Conservation (phyloP, 2,113 vertebrate genomes). For the Hippocampus abdominalis region DNA sequence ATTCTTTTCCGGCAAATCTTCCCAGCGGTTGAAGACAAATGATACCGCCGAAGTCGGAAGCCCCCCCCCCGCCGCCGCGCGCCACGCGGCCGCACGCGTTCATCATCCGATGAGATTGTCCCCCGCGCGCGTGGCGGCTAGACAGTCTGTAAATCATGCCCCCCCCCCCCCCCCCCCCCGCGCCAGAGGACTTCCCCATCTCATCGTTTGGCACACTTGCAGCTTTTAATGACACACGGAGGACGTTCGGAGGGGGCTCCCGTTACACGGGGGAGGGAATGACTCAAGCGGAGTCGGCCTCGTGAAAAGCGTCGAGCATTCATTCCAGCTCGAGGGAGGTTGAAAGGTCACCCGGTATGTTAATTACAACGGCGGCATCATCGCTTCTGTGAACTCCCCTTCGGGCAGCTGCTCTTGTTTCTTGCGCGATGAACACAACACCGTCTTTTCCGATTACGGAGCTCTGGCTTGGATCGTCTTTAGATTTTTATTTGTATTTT, state of each 20-base stretch:
- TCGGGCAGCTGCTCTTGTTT: conserved; percentile 8
- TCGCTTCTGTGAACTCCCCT: conserved; percentile 22
- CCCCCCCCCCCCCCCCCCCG: conserved; percentile 6
- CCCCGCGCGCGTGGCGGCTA: conserved; percentile 9
- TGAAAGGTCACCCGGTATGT: conserved; percentile 46
- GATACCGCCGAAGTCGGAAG: no score
- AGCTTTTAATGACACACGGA: conserved; percentile 41
- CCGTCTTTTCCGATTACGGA: conserved; percentile 1
- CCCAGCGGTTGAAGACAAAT: no score
- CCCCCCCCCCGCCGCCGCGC: no score
- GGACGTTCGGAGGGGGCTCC: conserved; percentile 21
- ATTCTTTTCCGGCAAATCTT: no score
- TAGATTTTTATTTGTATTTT: neutral
- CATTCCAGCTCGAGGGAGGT: conserved; percentile 20
- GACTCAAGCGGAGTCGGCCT: conserved; percentile 16
- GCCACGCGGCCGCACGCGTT: neutral
- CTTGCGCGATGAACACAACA: conserved; percentile 22
- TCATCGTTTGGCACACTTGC: conserved; percentile 11
- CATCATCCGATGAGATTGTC: neutral
- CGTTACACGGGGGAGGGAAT: conserved; percentile 26
- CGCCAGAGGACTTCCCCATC: conserved; percentile 28
- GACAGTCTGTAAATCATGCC: conserved; percentile 25
- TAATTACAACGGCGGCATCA: conserved; percentile 45
- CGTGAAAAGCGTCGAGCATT: conserved; percentile 1
- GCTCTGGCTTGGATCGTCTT: conserved; percentile 8